phyloP scores from a whole-genome alignment of 2,888 invertebrate species.

The Galeopsomyia nigrocyanea region DNA sequence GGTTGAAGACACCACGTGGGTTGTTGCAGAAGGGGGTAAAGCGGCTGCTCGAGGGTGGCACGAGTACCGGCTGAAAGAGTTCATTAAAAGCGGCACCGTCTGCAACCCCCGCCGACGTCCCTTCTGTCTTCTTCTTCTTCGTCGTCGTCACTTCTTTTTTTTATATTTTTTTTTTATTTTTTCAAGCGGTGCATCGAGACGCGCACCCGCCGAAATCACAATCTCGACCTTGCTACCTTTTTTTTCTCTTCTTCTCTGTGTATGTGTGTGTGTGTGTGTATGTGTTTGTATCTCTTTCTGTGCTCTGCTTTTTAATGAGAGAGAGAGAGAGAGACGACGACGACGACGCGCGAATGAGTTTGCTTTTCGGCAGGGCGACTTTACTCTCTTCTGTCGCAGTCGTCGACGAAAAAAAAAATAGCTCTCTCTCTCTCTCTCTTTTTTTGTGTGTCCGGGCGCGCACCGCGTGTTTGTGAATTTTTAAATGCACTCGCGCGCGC shows the following conservation, averaged over 20 bases:
- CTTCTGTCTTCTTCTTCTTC: too few relatives aligned
- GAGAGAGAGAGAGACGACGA: too few relatives aligned
- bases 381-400: constrained; percentile 11
- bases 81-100: constrained; percentile 65
- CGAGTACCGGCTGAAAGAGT: constrained; percentile 65
- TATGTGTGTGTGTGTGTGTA: too few relatives aligned
- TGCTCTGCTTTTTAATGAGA: too few relatives aligned
- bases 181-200: constrained; percentile 11
- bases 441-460: constrained; percentile 32
- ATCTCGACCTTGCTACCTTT: too few relatives aligned
- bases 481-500: not conserved
- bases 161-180: constrained; percentile 33
- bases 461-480: constrained; percentile 2
- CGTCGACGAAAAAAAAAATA: not conserved
- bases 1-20: constrained; percentile 51
- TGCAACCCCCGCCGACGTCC: constrained; percentile 55
- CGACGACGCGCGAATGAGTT: constrained; percentile 17
- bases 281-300: too few relatives aligned
- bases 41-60: constrained; percentile 64
- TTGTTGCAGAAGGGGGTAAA: constrained; percentile 48
- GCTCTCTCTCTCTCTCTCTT: constrained; percentile 21
- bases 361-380: constrained; percentile 46
- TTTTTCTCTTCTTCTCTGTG: too few relatives aligned
- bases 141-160: constrained; percentile 42
- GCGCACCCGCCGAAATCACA: constrained; percentile 51